phyloP scores from a whole-genome alignment of 1,140 invertebrate genomes.

The Diuraphis noxia region DNA sequence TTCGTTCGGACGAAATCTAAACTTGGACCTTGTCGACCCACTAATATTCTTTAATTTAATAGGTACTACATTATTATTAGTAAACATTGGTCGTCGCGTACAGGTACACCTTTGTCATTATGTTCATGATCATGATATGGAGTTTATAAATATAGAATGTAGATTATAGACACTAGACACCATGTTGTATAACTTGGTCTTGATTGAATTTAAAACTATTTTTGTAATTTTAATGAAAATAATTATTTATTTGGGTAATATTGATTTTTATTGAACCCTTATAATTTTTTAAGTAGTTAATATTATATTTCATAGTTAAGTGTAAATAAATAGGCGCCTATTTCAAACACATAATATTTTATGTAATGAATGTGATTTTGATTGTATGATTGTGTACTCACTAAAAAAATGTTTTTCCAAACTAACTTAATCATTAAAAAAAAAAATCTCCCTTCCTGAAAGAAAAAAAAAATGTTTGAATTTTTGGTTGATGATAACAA shows the following conservation, averaged over 20 bases:
- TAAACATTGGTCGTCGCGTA: neutral
- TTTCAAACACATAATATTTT: too few species aligned
- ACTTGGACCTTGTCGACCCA: neutral
- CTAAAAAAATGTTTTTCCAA: neutral
- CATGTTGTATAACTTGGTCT: neutral
- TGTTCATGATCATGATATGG: neutral
- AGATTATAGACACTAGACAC: neutral
- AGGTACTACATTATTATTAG: too few species aligned
- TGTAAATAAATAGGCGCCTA: neutral
- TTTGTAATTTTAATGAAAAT: neutral
- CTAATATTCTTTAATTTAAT: neutral
- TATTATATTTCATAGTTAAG: neutral
- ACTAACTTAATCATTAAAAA: too few species aligned
- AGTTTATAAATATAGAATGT: neutral
- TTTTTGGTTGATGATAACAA: too few species aligned
- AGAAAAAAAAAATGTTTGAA: too few species aligned
- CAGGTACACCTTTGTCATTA: neutral
- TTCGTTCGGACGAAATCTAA: neutral
- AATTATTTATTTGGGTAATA: constrained; percentile 35
- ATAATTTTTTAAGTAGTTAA: neutral
- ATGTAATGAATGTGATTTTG: neutral
- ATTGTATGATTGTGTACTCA: neutral
- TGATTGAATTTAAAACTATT: neutral
- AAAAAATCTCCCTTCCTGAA: too few species aligned
- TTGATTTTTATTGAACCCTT: constrained; percentile 19